These are phyloP conservation scores for Pelobates cultripes DNA, from an alignment of 2,797 vertebrate genomes.

Conservation along the genomic window DNA sequence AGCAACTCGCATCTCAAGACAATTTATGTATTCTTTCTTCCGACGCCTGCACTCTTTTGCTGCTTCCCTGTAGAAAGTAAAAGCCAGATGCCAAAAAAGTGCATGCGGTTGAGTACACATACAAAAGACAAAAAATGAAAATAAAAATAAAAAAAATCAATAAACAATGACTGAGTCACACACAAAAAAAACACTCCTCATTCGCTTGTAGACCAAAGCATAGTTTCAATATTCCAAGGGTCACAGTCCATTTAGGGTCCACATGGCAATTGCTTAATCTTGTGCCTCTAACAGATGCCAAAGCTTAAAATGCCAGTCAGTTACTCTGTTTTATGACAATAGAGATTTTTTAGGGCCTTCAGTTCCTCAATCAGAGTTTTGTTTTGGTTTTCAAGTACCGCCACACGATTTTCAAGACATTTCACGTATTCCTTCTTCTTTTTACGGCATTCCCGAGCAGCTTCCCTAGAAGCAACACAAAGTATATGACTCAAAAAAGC, in stretches of 20 bases:
- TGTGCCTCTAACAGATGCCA: constrained; percentile 71
- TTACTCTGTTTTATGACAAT: constrained; percentile 87
- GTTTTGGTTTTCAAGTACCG: constrained; percentile 94
- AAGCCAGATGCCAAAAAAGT: constrained; percentile 75
- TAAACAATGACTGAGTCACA: constrained; percentile 68
- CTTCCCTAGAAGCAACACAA: constrained; percentile 90
- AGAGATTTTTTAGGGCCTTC: constrained; percentile 89
- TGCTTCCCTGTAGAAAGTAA: constrained; percentile 77
- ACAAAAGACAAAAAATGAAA: constrained; percentile 57
- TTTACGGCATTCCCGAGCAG: constrained; percentile 90
- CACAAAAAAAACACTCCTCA: constrained; percentile 67
- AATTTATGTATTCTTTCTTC: constrained; percentile 76
- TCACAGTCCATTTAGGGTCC: constrained; percentile 74
- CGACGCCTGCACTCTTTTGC: constrained; percentile 75
- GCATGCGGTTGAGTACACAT: constrained; percentile 66
- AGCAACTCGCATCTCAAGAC: constrained; percentile 73
- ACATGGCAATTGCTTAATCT: constrained; percentile 70
- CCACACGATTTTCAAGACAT: constrained; percentile 94
- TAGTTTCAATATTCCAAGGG: constrained; percentile 69
- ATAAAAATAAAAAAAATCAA: constrained; percentile 56
- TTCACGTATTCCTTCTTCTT: constrained; percentile 98
- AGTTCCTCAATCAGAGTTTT: constrained; percentile 95
- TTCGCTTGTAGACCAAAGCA: constrained; percentile 71
- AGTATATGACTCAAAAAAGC: constrained; percentile 71
- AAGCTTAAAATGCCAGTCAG: constrained; percentile 71